A percentile compares a stretch with the other conserved stretches of the same genome.
phyloP scores from a whole-genome alignment of 2,113 vertebrate genomes.

The Danio rerio region DNA sequence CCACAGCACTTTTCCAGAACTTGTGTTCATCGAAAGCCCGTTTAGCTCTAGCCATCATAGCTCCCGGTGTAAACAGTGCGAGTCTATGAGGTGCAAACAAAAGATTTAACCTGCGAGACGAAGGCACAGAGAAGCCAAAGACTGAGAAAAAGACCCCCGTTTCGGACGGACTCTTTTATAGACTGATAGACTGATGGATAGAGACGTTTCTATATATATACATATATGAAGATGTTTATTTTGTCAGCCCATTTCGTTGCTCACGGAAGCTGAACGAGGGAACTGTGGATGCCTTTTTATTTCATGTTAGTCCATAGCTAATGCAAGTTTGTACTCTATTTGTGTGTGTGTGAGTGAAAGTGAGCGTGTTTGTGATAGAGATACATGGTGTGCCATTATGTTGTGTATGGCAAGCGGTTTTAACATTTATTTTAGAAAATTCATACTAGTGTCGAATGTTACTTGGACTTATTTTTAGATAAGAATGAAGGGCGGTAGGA shows the following conservation, averaged over 20 bases:
- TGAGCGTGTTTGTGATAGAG: neutral
- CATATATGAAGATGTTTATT: slow-evolving; percentile 31
- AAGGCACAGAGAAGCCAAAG: neutral
- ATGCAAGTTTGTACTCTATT: neutral
- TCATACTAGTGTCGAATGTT: no score
- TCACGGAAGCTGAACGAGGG: neutral
- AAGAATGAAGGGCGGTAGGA: no score
- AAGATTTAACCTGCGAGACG: neutral
- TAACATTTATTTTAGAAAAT: no score
- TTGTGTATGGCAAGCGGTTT: neutral
- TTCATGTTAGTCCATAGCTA: neutral
- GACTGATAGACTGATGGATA: neutral
- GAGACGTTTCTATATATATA: slow-evolving; percentile 29
- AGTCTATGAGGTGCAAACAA: neutral
- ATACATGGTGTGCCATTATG: neutral
- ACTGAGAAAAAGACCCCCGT: neutral
- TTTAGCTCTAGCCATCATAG: neutral
- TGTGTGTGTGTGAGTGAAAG: neutral
- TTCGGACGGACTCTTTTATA: neutral
- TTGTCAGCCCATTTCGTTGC: slow-evolving; percentile 33
- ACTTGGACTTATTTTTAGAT: no score
- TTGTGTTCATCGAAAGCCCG: neutral
- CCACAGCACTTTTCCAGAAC: neutral
- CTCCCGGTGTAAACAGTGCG: neutral
- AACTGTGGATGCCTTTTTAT: slow-evolving; percentile 25